These are phyloP conservation scores for Archips xylosteana DNA, from an alignment of 2,888 invertebrate species.

Conservation along the genomic window DNA sequence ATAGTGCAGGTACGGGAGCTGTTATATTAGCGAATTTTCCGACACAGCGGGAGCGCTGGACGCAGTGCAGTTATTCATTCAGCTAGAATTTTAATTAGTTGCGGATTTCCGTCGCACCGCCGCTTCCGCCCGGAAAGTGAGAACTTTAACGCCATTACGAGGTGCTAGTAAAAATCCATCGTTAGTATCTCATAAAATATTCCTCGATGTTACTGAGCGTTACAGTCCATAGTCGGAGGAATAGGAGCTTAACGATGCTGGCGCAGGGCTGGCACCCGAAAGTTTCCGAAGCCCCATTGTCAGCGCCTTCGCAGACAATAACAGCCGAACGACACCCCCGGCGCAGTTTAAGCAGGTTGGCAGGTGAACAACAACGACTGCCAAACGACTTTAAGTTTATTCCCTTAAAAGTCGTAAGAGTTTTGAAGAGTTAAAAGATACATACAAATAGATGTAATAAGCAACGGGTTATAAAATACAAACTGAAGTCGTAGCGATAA, in stretches of 20 bases:
- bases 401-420: conserved; percentile 57
- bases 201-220: conserved; percentile 40
- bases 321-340: conserved; percentile 56
- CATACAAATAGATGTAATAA: conserved; percentile 32
- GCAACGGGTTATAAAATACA: conserved; percentile 28
- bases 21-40: conserved; percentile 53
- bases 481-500: conserved; percentile 29
- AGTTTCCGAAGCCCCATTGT: conserved; percentile 44
- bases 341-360: conserved; percentile 56
- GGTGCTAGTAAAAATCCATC: conserved; percentile 38
- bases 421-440: conserved; percentile 49
- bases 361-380: conserved; percentile 52
- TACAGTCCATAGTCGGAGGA: conserved; percentile 41
- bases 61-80: conserved; percentile 77
- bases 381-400: conserved; percentile 47
- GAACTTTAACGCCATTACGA: conserved; percentile 41
- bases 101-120: conserved; percentile 71
- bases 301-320: conserved; percentile 45
- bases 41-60: conserved; percentile 50
- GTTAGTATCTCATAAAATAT: conserved; percentile 43
- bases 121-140: conserved; percentile 52
- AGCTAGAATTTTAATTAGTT: conserved; percentile 81
- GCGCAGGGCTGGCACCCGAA: conserved; percentile 52
- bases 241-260: conserved; percentile 50
- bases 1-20: conserved; percentile 37